These are phyloP conservation scores for Lontra canadensis DNA, from an alignment of 2,113 vertebrate genomes.

Conservation along the genomic window DNA sequence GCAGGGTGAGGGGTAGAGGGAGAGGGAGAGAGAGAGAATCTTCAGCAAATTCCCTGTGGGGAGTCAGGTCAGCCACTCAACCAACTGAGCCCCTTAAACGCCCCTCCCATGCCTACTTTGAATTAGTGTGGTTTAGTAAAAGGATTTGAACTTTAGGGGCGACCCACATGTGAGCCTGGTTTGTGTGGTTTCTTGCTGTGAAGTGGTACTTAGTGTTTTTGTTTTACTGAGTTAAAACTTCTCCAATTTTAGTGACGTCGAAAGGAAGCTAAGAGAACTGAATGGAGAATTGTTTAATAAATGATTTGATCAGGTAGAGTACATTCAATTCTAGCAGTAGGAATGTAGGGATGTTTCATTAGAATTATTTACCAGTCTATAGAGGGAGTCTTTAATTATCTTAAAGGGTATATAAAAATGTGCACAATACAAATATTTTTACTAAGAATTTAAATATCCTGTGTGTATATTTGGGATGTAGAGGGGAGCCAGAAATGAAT, in stretches of 20 bases:
- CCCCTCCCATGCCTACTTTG: background rate
- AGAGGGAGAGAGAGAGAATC: background rate
- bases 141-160: background rate
- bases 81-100: background rate
- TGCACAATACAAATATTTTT: background rate
- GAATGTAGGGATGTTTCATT: background rate
- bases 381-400: background rate
- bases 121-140: constrained; percentile 8
- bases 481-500: background rate
- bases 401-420: background rate
- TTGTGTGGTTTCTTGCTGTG: background rate
- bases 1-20: background rate
- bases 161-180: background rate
- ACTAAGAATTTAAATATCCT: background rate
- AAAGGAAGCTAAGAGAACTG: background rate
- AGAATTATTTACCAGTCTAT: background rate
- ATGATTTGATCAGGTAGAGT: background rate
- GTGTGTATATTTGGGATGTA: background rate
- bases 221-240: constrained; percentile 14
- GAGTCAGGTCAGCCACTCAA: background rate
- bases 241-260: constrained; percentile 13
- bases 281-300: background rate
- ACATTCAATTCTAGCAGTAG: constrained; percentile 6
- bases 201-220: background rate
- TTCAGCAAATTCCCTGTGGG: background rate